Percentiles rank a stretch among this genome's conserved stretches.
Evolutionary conservation across 2,797 vertebrate species (phyloP).

Genomic region (Phataginus tricuspis): DNA sequence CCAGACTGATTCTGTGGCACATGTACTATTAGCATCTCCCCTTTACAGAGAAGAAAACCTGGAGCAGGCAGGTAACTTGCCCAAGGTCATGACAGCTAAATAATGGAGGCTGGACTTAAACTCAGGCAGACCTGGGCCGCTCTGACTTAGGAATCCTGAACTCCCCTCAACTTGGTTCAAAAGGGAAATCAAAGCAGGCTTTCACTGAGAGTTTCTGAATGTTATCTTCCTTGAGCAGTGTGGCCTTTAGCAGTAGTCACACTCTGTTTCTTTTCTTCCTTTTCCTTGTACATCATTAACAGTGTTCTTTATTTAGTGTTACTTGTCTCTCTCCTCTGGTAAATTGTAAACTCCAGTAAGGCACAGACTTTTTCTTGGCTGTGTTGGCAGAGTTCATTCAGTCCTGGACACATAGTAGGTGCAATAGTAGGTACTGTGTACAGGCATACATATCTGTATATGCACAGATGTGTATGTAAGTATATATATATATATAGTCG

Average conservation of each 20-base stretch:
- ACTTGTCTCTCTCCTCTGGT: conserved; percentile 1
- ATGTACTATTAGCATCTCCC: neutral
- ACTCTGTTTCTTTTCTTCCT: neutral
- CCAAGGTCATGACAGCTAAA: neutral
- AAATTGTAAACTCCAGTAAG: neutral
- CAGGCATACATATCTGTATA: neutral
- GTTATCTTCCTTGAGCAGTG: neutral
- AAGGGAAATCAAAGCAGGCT: neutral
- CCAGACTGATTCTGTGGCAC: neutral
- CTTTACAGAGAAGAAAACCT: neutral
- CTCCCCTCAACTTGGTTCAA: neutral
- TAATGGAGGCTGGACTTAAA: neutral
- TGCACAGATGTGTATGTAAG: neutral
- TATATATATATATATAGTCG: neutral
- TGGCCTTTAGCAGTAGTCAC: neutral
- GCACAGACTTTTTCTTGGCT: neutral
- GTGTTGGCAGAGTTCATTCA: neutral
- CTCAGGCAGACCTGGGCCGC: neutral
- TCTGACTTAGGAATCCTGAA: neutral
- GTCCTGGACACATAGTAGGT: neutral
- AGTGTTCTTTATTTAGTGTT: neutral
- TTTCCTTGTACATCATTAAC: neutral
- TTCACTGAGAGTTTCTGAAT: conserved; percentile 9
- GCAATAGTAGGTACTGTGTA: neutral
- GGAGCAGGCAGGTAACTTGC: neutral